Base-by-base conservation (phyloP, 2,797 vertebrate species). In the Lithobates sylvaticus region DNA sequence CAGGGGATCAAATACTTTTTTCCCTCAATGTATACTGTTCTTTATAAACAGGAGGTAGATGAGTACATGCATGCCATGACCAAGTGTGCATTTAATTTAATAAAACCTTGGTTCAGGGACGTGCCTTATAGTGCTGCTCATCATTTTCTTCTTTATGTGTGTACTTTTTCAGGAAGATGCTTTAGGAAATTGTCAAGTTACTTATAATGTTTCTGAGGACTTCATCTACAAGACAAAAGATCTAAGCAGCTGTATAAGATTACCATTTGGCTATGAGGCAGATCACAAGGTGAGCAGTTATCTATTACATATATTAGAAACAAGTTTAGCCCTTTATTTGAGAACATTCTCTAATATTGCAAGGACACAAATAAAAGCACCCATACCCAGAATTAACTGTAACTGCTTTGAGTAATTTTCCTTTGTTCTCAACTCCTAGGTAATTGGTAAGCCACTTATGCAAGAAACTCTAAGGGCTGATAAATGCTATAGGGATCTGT, bases 111-210 rank as follows among this genome's bases (percentile, higher is more conserved):
- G 47, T 50, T 18, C 13, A 7, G 21, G 18, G 6, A 61, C 0
- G 18, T 9, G 23, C 23, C 18, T 61, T 23, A 61, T 61, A 8
- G 5, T 7, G 18, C 54, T 7, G 18, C 54, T 61, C 21, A 61
- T 23, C 21, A 3, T 58, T 0, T 4, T 54, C 16, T 18, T 61
- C 54, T 23, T 61, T 23, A 61, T 5, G 0, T 54, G 13, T 85
- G 12, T 81, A 18, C 76, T 4, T 78, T 88, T 91, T 83, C 84
- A 94, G 93, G 90, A 92, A 47, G 92, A 94, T 0, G 18, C 75
- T 73, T 92, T 92, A 0, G 93, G 93, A 8, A 92, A 70, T 82
- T 94, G 93, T 84, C 84, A 58, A 42, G 92, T 93, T 78, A 89
- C 87, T 0, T 94, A 94, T 0, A 0, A 71, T 0, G 0, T 88